A percentile compares a stretch with the other conserved stretches of the same genome.
These are phyloP conservation scores for Pipistrellus kuhlii DNA, from an alignment of 2,797 vertebrate genomes.

Conservation along the genomic window DNA sequence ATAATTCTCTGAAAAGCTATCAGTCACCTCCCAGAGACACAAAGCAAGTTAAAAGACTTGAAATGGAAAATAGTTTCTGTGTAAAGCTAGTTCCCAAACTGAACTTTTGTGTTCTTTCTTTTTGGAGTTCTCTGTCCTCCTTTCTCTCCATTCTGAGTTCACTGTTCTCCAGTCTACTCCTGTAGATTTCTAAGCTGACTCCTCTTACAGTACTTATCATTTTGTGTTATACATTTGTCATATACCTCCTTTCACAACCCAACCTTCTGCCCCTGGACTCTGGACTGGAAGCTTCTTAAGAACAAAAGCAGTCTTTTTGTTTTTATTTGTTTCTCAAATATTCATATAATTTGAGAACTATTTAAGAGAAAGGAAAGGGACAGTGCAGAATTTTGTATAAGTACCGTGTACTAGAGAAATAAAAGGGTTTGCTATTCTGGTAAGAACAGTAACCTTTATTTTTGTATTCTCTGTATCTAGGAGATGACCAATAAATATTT, in stretches of 20 bases:
- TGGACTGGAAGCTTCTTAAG: not conserved
- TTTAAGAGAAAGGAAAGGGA: slow-evolving; percentile 37
- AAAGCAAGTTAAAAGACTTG: not conserved
- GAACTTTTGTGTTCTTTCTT: not conserved
- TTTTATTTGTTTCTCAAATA: slow-evolving; percentile 37
- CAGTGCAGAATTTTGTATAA: slow-evolving; percentile 33
- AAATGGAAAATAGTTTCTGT: slow-evolving; percentile 48
- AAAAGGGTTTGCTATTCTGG: slow-evolving; percentile 34
- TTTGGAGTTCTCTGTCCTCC: not conserved
- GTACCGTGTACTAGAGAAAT: not conserved
- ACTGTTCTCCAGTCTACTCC: not conserved
- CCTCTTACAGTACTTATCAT: not conserved
- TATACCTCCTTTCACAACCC: not conserved
- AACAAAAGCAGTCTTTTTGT: not conserved
- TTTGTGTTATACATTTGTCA: not conserved
- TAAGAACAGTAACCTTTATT: slow-evolving; percentile 38
- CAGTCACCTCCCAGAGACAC: not conserved
- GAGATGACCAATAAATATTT: slow-evolving; percentile 44
- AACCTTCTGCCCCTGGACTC: not conserved
- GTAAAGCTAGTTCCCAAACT: not conserved
- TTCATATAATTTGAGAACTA: slow-evolving; percentile 1
- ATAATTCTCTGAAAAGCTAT: slow-evolving; percentile 29
- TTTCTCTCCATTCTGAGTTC: not conserved
- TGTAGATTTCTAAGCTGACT: not conserved
- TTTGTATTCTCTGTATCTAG: slow-evolving; percentile 21